Base-by-base conservation (phyloP, 2,888 invertebrate genomes). In the Frankliniella intonsa region DNA sequence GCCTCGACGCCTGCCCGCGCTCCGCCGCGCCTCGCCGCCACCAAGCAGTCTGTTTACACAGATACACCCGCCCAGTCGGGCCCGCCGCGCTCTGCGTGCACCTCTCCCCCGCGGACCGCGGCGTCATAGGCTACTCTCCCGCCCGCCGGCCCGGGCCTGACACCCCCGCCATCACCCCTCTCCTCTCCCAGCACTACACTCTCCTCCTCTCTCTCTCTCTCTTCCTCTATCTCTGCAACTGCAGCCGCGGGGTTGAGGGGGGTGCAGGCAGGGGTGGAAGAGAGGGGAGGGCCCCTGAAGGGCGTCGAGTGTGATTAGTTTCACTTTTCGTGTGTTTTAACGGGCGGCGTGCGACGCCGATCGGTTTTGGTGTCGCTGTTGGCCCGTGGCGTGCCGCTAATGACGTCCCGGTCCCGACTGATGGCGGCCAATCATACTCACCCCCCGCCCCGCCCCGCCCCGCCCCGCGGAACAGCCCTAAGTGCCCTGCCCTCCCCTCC, bases 31-130 rank as follows among this genome's bases (percentile, higher is more conserved):
- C 69, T n/a, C 22, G 69, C 69, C 69, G 12, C 69, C 69, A 76
- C 22, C 22, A 76, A 76, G 69, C 69, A 76, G 69, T 76, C 69
- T 76, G 69, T 76, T 76, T 76, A 76, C 69, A 76, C 25, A 76
- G 69, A 76, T 76, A 76, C 69, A 76, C 69, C 69, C 69, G 69
- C 69, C 69, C 55, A 19, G 55, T 51, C 55, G 55, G 55, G 17
- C 17, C 55, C 55, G 55, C 55, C 55, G 55, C 62, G 62, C 14
- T 62, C 62, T 38, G 0, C 7, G 55, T n/a, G 14, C 62, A n/a
- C 62, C 62, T 38, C 38, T 38, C 38, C 38, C 5, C 38, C n/a
- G n/a, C n/a, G n/a, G n/a, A n/a, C n/a, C n/a, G n/a, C n/a, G n/a
- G n/a, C n/a, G n/a, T n/a, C n/a, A n/a, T n/a, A n/a, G n/a, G n/a